Base-by-base conservation (phyloP, 2,113 vertebrate genomes). In the Ammodytes dubius region DNA sequence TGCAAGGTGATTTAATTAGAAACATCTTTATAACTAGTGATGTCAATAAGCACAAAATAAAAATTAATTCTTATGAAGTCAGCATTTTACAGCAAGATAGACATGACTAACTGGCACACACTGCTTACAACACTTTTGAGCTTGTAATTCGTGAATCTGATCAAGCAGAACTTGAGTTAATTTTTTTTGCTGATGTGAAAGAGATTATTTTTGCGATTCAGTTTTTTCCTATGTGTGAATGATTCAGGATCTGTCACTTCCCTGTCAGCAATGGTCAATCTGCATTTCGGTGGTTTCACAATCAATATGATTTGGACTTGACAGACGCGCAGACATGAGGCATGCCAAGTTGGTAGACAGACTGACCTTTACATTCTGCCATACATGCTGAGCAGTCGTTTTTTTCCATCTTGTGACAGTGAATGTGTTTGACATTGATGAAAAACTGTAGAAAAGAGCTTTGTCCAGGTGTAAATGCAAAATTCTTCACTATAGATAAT, bases 241-340 rank as follows among this genome's bases (percentile, higher is more conserved):
- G 86, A 89, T 53, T 90, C 78, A 83, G 39, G 70, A 46, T 66
- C 4, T 74, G 58, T 81, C 66, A 49, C 43, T 15, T 65, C 14
- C 65, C 54, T 10, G 64, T 90, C 88, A 90, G 85, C 88, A 79
- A 27, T 60, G 72, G 68, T 77, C 42, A 64, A n/a, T 68, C 54
- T 71, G 83, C 49, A 65, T 77, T 43, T 84, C 8, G 10, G 79
- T 68, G 70, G 53, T 91, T 93, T 91, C 82, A 75, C 81, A 91
- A 74, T 88, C 53, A 64, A 63, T 86, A 63, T 60, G 70, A 80
- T 35, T 74, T 65, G 46, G 76, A 82, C 4, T 42, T 74, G 86
- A 83, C 70, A 70, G 76, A 59, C 15, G 0, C 9, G 45, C 9
- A 40, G 35, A 49, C 70, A 43, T 64, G 61, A 59, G 53, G 67